Evolutionary conservation across 2,113 vertebrate species (phyloP).

Genomic region (Hypanus sabinus): DNA sequence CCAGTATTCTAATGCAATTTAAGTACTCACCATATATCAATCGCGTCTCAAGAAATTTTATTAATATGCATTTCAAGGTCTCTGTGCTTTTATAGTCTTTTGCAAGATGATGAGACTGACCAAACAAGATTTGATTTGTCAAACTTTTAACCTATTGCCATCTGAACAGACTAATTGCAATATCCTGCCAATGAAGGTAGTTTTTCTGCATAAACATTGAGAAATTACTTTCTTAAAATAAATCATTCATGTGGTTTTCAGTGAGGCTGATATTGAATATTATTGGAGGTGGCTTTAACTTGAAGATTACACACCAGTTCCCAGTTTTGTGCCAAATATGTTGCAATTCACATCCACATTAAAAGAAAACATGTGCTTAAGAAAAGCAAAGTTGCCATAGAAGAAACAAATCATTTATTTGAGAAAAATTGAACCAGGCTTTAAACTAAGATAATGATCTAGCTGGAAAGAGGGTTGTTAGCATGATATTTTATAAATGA

Average conservation of each 20-base stretch:
- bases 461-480: no score
- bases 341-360: not conserved
- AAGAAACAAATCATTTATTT: not conserved
- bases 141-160: not conserved
- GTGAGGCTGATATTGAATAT: not conserved
- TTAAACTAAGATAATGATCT: not conserved
- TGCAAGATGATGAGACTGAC: not conserved
- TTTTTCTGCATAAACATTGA: not conserved
- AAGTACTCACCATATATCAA: slow-evolving; percentile 25
- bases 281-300: not conserved
- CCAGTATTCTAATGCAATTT: not conserved
- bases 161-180: not conserved
- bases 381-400: not conserved
- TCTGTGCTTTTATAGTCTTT: slow-evolving; percentile 17
- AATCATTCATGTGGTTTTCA: slow-evolving; percentile 3
- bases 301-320: not conserved
- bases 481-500: no score
- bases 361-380: not conserved
- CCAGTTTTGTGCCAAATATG: not conserved
- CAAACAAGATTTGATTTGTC: not conserved
- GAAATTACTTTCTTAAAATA: not conserved
- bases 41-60: not conserved
- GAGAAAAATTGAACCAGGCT: not conserved
- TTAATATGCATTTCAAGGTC: not conserved
- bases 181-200: not conserved